Evolutionary conservation across 2,113 vertebrate species (phyloP), one percentile per base, ranked within the genome.

Genomic region (Craseonycteris thonglongyai): DNA sequence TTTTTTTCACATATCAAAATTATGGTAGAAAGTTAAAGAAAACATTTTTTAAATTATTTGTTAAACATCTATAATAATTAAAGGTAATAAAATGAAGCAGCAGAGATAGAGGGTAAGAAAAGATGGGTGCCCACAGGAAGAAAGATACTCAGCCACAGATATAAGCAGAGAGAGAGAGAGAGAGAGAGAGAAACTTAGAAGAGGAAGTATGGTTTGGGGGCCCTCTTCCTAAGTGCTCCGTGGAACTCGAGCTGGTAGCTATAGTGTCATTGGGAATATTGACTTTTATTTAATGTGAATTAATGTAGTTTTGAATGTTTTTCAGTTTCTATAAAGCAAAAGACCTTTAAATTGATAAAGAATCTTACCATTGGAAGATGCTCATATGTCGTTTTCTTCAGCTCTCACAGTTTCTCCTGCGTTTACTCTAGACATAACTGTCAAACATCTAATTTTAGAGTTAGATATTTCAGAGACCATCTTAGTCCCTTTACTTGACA

Each of bases 1-100:
- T 33, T 81, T 91, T 94, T 90, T 96, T 93, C 42, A 42, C 26
- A 42, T 42, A 19, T 81, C 45, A 75, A 69, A 26, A 84, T 78
- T 88, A 65, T 78, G 69, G 22, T 56, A 79, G 54, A 63, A 91
- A 71, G 42, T 47, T 74, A 72, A 49, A 65, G 33, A 86, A 72
- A 26, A 47, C 18, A 68, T 28, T 40, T 74, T 93, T 72, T 56
- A 22, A 33, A 76, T 54, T 51, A 71, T 89, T 71, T 95, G 38
- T 63, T 65, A 40, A 89, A 71, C 71, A 38, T 72, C 58, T 93
- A 6, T 66, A 66, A 51, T 72, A 59, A 89, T 21, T 59, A 95
- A 92, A 33, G 16, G 22, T 81, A 76, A 89, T 85, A 80, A 80
- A 83, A 59, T 74, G 66, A 88, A 58, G 12, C n/a, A 18, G 18